Evolutionary conservation across 2,888 invertebrate genomes (phyloP).

Genomic region (Teinopalpus imperialis): DNA sequence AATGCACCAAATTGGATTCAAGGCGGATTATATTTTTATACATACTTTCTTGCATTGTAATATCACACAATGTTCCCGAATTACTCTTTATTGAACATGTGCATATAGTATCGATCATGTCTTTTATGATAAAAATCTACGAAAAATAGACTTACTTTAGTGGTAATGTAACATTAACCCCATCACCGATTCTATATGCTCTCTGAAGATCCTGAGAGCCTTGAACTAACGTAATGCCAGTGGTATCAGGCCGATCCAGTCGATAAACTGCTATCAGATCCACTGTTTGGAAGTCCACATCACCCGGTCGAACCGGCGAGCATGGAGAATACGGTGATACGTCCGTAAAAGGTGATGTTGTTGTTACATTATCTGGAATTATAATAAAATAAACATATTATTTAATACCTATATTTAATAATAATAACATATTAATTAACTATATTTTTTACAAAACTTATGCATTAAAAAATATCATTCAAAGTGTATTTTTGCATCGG

Average conservation of each 20-base stretch:
- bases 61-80: too few species aligned
- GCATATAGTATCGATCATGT: too few species aligned
- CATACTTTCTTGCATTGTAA: too few species aligned
- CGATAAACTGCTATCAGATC: conserved; percentile 91
- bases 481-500: too few species aligned
- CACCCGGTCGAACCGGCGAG: conserved; percentile 79
- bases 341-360: conserved; percentile 37
- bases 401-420: too few species aligned
- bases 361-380: conserved; percentile 48
- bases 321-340: conserved; percentile 46
- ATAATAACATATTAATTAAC: too few species aligned
- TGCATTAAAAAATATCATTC: too few species aligned
- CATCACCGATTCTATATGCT: conserved; percentile 88
- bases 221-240: conserved; percentile 85
- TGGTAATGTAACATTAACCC: conserved; percentile 87
- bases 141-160: conserved; percentile 81
- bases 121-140: background rate
- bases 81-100: too few species aligned
- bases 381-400: background rate
- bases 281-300: conserved; percentile 90
- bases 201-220: conserved; percentile 90
- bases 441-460: too few species aligned
- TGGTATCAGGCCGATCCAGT: conserved; percentile 84
- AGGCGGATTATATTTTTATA: too few species aligned
- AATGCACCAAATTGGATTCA: too few species aligned